Evolutionary conservation across 2,797 vertebrate species (phyloP), one percentile per base, ranked within the genome.

Genomic region (Decapterus maruadsi): DNA sequence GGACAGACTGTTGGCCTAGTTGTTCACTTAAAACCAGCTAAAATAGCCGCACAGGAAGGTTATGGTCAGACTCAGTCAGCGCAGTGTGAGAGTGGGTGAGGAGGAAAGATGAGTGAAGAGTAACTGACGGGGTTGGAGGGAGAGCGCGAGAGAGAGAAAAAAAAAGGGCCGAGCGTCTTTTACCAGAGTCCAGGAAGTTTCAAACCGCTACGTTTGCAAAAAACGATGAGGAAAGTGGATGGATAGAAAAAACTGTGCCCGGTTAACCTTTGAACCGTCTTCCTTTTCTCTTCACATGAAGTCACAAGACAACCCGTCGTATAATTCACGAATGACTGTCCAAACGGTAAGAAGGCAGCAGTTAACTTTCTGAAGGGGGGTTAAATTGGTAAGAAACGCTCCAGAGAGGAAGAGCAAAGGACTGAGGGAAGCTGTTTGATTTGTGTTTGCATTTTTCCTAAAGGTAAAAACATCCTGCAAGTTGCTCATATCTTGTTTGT

Each of bases 181-280:
- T 67, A 12, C 48, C 58, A 31, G 62, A 73, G 69, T 88, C 36
- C 87, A 93, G 95, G 95, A 95, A 96, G 93, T 92, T 40, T 40
- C 54, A 94, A 95, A 87, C 83, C 80, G 88, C 92, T 92, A 84
- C 86, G 94, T 93, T 80, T 90, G 94, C 95, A 94, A 31, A 77
- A 82, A 82, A 73, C 42, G 50, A 69, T 68, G 82, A 83, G 78
- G 85, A 72, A 75, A 80, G 87, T 76, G 89, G 87, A 91, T 80
- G 88, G 76, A 76, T 36, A 59, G 80, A 60, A 84, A 72, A 74
- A 82, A 74, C 62, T 51, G 2, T 31, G 19, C 42, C 71, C 81
- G 75, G 87, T 90, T 92, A 95, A 96, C 93, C 95, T 95, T 95
- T 95, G 95, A 94, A 92, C 95, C 80, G 45, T 68, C 71, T 92